A percentile compares a stretch with the other conserved stretches of the same genome.
These are phyloP conservation scores for Myiothlypis coronata DNA, from an alignment of 2,797 vertebrate genomes.

Conservation along the genomic window DNA sequence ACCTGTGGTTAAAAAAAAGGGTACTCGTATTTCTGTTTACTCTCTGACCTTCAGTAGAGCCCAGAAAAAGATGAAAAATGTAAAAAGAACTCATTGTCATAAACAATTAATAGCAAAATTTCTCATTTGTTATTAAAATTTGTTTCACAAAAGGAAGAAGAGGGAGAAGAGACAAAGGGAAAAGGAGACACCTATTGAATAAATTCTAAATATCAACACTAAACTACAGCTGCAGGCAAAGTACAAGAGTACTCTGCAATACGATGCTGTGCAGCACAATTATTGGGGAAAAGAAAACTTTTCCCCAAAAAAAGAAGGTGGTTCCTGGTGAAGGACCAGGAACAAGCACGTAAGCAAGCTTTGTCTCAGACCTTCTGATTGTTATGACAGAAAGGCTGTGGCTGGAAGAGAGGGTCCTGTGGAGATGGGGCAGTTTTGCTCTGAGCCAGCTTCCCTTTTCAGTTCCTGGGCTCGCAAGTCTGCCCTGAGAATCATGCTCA, in stretches of 20 bases:
- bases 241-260: neutral
- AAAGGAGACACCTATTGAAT: neutral
- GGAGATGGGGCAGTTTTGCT: neutral
- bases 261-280: neutral
- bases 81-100: neutral
- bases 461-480: neutral
- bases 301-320: too few relatives aligned
- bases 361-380: neutral
- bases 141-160: neutral
- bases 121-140: neutral
- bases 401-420: neutral
- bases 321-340: neutral
- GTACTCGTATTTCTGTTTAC: neutral
- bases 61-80: neutral
- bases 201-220: neutral
- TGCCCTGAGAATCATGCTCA: neutral
- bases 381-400: neutral
- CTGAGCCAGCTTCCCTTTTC: neutral
- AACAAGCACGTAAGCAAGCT: rapidly evolving
- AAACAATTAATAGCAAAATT: neutral
- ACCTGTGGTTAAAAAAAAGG: neutral
- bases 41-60: neutral
- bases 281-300: neutral
- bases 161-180: rapidly evolving
- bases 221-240: neutral